Evolutionary conservation across 2,797 vertebrate genomes (phyloP).

Genomic region (Sarcophilus harrisii): DNA sequence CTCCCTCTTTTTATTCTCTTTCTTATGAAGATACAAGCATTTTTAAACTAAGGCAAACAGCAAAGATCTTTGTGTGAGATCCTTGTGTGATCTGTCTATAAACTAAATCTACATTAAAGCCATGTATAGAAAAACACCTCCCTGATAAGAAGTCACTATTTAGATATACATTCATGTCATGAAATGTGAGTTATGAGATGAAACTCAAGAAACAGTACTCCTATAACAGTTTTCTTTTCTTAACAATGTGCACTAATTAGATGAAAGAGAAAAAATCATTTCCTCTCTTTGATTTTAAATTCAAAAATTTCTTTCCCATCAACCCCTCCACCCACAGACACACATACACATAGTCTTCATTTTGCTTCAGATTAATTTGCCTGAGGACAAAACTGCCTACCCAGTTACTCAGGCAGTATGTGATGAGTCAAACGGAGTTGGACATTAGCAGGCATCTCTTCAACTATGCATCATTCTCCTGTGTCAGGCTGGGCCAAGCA

Average conservation of each 20-base stretch:
- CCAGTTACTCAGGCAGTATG: not conserved
- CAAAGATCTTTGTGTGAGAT: conserved; percentile 76
- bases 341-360: no score
- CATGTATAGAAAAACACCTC: conserved; percentile 71
- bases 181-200: conserved; percentile 56
- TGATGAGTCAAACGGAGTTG: conserved; percentile 33
- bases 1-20: not conserved
- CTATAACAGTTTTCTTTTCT: conserved; percentile 53
- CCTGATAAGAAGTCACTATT: conserved; percentile 80
- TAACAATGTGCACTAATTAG: conserved; percentile 67
- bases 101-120: conserved; percentile 76
- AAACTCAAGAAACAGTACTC: conserved; percentile 61
- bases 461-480: conserved; percentile 8
- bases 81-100: conserved; percentile 80
- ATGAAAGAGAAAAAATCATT: conserved; percentile 35
- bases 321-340: not conserved
- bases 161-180: conserved; percentile 71
- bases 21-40: conserved; percentile 59
- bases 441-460: conserved; percentile 16
- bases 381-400: conserved; percentile 42
- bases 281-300: conserved; percentile 58
- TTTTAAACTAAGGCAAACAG: conserved; percentile 74
- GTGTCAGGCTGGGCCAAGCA: conserved; percentile 7
- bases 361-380: not conserved
- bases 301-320: conserved; percentile 5